Conservation (phyloP, 2,113 vertebrate species). For the Sinosuthora webbiana region DNA sequence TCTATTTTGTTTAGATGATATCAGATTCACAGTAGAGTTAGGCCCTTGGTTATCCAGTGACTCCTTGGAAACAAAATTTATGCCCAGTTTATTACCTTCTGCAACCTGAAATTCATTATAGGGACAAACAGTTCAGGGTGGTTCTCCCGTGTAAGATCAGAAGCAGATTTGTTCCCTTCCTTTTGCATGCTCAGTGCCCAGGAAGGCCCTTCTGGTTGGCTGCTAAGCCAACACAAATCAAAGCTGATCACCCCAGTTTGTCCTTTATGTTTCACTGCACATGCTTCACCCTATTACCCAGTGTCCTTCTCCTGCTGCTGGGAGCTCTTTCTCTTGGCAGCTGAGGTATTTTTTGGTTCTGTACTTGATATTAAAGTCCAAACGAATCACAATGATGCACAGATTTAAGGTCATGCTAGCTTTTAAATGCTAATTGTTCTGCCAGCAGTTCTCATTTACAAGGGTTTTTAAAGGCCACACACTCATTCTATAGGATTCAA, state of each 20-base stretch:
- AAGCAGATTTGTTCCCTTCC: slow-evolving; percentile 11
- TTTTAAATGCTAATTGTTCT: slow-evolving; percentile 91
- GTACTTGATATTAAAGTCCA: slow-evolving; percentile 74
- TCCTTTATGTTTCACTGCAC: slow-evolving; percentile 85
- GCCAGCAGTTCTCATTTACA: slow-evolving; percentile 85
- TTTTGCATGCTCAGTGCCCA: slow-evolving; percentile 34
- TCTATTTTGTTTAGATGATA: background rate
- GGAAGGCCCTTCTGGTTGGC: slow-evolving; percentile 59
- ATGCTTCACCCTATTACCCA: slow-evolving; percentile 69
- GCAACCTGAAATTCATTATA: background rate
- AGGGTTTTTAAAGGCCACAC: slow-evolving; percentile 81
- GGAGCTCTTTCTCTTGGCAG: slow-evolving; percentile 69
- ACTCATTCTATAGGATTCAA: slow-evolving; percentile 73
- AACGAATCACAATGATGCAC: slow-evolving; percentile 80
- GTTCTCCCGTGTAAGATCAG: background rate
- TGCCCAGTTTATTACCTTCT: background rate
- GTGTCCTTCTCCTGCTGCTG: slow-evolving; percentile 58
- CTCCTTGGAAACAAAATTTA: background rate
- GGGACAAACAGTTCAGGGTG: background rate
- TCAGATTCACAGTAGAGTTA: background rate
- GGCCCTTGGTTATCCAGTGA: background rate
- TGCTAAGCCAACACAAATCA: slow-evolving; percentile 75
- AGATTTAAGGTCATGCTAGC: slow-evolving; percentile 85
- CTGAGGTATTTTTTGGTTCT: slow-evolving; percentile 47
- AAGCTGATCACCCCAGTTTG: slow-evolving; percentile 70